phyloP scores from a whole-genome alignment of 2,113 vertebrate genomes.

The Otus sunia region DNA sequence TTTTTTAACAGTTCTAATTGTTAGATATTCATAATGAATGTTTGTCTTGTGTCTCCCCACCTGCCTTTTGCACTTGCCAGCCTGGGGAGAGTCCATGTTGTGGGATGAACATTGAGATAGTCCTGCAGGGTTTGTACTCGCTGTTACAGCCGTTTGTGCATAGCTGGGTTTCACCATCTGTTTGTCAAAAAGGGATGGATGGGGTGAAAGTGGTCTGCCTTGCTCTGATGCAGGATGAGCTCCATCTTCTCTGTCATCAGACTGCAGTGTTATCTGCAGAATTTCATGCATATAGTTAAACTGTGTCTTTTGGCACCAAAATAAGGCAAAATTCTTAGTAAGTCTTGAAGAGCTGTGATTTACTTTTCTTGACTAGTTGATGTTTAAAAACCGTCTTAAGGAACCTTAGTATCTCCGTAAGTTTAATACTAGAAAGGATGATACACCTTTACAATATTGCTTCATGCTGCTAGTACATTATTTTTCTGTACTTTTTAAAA shows the following conservation, averaged over 20 bases:
- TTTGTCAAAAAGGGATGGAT: not conserved
- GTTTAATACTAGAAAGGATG: not conserved
- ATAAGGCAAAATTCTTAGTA: not conserved
- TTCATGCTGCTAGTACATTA: rapidly evolving
- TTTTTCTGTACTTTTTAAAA: not conserved
- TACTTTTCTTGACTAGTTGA: no score
- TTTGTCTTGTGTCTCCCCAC: not conserved
- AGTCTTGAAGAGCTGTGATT: not conserved
- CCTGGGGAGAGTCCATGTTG: rapidly evolving
- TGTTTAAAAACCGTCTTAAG: not conserved
- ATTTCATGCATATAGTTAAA: rapidly evolving
- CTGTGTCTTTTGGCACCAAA: not conserved
- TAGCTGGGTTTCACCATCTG: rapidly evolving
- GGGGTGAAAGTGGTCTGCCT: no score
- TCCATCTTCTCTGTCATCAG: rapidly evolving
- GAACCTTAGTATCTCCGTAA: rapidly evolving
- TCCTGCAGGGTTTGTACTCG: not conserved
- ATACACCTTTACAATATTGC: not conserved
- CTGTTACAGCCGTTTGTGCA: not conserved
- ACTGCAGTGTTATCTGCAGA: rapidly evolving
- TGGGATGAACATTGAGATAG: not conserved
- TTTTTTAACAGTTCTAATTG: not conserved
- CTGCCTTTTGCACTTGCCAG: not conserved
- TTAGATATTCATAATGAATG: not conserved
- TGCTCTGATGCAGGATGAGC: not conserved